Conservation (phyloP, 2,888 invertebrate species). For the Arrhopalites spinosus region DNA sequence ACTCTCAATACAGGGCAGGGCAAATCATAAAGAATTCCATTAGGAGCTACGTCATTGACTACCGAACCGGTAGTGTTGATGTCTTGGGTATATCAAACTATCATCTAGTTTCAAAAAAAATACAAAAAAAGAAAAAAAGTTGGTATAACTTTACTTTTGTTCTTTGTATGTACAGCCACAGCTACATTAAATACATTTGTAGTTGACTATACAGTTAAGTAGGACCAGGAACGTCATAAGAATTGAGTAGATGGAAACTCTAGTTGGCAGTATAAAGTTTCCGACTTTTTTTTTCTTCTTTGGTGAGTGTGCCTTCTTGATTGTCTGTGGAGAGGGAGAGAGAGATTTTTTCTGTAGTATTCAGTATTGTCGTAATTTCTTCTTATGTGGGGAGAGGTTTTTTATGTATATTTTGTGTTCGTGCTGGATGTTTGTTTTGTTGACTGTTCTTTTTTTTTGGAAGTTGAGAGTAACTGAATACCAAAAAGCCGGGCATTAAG, state of each 20-base stretch:
- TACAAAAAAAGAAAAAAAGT: not conserved
- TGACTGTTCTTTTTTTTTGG: not conserved
- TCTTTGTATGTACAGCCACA: not conserved
- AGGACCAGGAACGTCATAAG: constrained; percentile 4
- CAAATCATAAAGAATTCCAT: not conserved
- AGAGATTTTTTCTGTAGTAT: not conserved
- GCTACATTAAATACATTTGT: not conserved
- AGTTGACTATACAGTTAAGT: too few relatives aligned
- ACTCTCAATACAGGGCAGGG: too few relatives aligned
- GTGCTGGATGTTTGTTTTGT: constrained; percentile 31
- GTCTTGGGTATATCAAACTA: not conserved
- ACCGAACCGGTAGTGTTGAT: not conserved
- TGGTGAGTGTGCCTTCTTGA: not conserved
- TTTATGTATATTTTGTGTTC: constrained; percentile 26
- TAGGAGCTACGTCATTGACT: not conserved
- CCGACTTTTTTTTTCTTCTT: constrained; percentile 17
- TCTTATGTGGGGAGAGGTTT: constrained; percentile 4
- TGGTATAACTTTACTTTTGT: not conserved
- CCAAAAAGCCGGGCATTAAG: constrained; percentile 12
- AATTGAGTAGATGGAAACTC: constrained; percentile 24
- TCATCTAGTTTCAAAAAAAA: not conserved
- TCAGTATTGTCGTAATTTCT: not conserved
- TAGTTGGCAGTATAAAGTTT: constrained; percentile 22
- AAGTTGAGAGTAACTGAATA: not conserved
- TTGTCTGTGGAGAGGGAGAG: not conserved